phyloP scores from a whole-genome alignment of 2,113 vertebrate genomes.

The Pseudorectes ferrugineus region DNA sequence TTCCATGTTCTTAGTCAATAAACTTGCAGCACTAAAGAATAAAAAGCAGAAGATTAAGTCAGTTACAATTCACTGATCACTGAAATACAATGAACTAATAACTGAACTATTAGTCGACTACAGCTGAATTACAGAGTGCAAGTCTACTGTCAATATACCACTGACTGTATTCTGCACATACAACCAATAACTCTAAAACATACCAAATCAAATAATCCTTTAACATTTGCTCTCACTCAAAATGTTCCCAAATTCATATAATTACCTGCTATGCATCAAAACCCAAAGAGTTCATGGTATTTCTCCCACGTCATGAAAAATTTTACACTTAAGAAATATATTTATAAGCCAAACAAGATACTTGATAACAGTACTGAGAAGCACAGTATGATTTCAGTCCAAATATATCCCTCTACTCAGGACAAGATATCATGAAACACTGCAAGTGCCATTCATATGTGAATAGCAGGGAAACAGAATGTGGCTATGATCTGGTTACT shows the following conservation, averaged over 20 bases:
- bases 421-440: background rate
- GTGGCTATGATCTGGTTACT: background rate
- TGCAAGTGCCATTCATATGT: background rate
- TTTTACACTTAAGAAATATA: background rate
- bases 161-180: background rate
- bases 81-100: background rate
- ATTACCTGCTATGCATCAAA: background rate
- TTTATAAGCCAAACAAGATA: background rate
- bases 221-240: background rate
- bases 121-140: background rate
- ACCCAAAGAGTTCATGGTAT: background rate
- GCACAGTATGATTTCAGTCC: background rate
- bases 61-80: background rate
- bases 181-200: background rate
- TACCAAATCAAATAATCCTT: background rate
- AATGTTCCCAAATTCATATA: background rate
- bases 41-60: slow-evolving; percentile 31
- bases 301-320: background rate
- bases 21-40: slow-evolving; percentile 27
- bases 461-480: background rate
- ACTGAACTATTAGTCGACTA: background rate
- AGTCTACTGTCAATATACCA: background rate
- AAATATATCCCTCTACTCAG: background rate
- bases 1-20: background rate
- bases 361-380: background rate